Evolutionary conservation across 2,888 invertebrate species (phyloP).

Genomic region (Drosophila pullipes): DNA sequence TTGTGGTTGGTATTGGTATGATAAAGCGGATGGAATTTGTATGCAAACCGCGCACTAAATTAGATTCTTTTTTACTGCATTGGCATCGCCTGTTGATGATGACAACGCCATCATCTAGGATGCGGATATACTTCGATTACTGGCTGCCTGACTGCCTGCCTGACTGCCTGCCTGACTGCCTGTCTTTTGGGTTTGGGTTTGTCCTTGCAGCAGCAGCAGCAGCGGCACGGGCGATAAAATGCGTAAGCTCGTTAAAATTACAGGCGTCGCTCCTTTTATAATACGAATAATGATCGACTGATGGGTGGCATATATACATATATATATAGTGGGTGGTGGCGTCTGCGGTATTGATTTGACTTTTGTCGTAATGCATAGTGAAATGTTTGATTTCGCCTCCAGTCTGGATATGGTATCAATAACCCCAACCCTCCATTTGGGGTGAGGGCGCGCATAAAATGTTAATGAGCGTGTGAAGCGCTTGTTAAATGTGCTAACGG

Average conservation of each 20-base stretch:
- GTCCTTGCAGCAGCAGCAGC: slow-evolving; percentile 31
- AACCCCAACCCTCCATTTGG: neutral
- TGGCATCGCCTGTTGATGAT: slow-evolving; percentile 68
- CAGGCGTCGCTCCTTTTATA: slow-evolving; percentile 73
- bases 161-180: slow-evolving; percentile 15
- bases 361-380: slow-evolving; percentile 56
- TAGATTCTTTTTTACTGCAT: slow-evolving; percentile 83
- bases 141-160: neutral
- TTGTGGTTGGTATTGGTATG: slow-evolving; percentile 15
- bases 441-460: slow-evolving; percentile 24
- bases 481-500: slow-evolving; percentile 32
- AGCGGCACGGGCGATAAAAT: slow-evolving; percentile 63
- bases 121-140: slow-evolving; percentile 43
- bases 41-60: slow-evolving; percentile 85
- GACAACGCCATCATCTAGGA: slow-evolving; percentile 49
- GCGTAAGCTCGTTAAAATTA: slow-evolving; percentile 80
- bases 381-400: slow-evolving; percentile 49
- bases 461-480: slow-evolving; percentile 50
- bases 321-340: neutral
- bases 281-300: slow-evolving; percentile 63
- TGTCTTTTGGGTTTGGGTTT: neutral
- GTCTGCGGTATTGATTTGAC: slow-evolving; percentile 65
- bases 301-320: slow-evolving; percentile 22
- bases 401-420: slow-evolving; percentile 4
- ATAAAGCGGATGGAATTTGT: slow-evolving; percentile 70